Evolutionary conservation across 1,140 invertebrate genomes (phyloP), one percentile per base, ranked within the genome.

Genomic region (Hydropsyche tenuis): DNA sequence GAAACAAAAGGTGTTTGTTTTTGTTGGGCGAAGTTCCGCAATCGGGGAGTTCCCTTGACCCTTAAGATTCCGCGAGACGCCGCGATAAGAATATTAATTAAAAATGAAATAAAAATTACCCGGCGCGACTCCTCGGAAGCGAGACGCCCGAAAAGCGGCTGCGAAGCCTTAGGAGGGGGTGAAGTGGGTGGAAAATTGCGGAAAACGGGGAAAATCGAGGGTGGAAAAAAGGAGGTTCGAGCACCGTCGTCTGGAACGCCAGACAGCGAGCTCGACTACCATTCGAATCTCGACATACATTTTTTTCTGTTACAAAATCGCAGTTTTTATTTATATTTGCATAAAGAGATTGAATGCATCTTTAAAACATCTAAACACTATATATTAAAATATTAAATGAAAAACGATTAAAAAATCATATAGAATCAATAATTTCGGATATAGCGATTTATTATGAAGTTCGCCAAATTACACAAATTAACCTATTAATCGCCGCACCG

Each of bases 11-110:
- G 23, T 27, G 56, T 60, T 60, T 60, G 56, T 60, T 60, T 60
- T 60, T n/a, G 22, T 60, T 25, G 4, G 56, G 4, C 20, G 56
- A 12, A 60, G 56, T 53, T 53, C 30, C 48, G 48, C 48, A 20
- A 12, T 20, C 4, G 11, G 56, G 56, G 22, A 23, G 23, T 60
- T 27, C 56, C 56, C 56, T 48, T 27, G 56, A 60, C 56, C 56
- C 56, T 25, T 1, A 37, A 60, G 22, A 60, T 43, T 20, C 16
- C 63, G 63, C 30, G 63, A 65, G 65, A 65, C 69, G 27, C 2
- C 71, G 71, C 60, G 71, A 73, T 73, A 73, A 73, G 71, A 73
- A 73, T 73, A 73, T 73, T 73, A 73, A 73, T 73, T 73, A 73
- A 73, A 73, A 73, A 42, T 51, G 62, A 66, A 73, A 73, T 63